These are phyloP conservation scores for Ericerus pela DNA, from an alignment of 1,140 invertebrate species.

Conservation along the genomic window DNA sequence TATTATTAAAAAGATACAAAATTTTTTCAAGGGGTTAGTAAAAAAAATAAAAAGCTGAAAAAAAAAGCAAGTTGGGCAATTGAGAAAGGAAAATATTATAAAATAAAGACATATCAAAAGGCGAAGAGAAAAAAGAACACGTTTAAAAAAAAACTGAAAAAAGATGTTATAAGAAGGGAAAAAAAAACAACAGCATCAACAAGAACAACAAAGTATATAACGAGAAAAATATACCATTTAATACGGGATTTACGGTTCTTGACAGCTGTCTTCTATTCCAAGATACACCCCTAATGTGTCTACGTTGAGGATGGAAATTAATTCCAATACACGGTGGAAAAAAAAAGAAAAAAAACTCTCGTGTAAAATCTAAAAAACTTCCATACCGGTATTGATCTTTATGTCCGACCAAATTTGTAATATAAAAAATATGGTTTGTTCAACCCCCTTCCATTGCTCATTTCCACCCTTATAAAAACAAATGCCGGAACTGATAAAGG, in stretches of 20 bases:
- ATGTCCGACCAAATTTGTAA: neutral
- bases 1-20: neutral
- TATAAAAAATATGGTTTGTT: too few relatives aligned
- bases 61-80: neutral
- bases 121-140: neutral
- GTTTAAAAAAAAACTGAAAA: neutral
- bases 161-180: neutral
- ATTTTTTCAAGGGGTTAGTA: neutral
- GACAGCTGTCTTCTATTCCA: constrained; percentile 9
- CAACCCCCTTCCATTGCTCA: too few relatives aligned
- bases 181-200: too few relatives aligned
- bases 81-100: neutral
- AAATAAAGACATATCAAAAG: constrained; percentile 9
- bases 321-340: constrained; percentile 4
- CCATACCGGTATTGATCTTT: neutral
- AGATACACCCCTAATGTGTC: constrained; percentile 11
- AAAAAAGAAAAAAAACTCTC: neutral
- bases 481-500: too few relatives aligned
- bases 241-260: constrained; percentile 8
- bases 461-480: too few relatives aligned
- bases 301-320: constrained; percentile 4
- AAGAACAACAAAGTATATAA: constrained; percentile 11
- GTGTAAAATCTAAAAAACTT: constrained; percentile 5
- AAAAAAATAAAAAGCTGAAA: too few relatives aligned
- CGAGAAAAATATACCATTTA: constrained; percentile 9